A percentile compares a stretch with the other conserved stretches of the same genome.
These are phyloP conservation scores for Mimumesa dahlbomi DNA, from an alignment of 2,888 invertebrate species.

Conservation along the genomic window DNA sequence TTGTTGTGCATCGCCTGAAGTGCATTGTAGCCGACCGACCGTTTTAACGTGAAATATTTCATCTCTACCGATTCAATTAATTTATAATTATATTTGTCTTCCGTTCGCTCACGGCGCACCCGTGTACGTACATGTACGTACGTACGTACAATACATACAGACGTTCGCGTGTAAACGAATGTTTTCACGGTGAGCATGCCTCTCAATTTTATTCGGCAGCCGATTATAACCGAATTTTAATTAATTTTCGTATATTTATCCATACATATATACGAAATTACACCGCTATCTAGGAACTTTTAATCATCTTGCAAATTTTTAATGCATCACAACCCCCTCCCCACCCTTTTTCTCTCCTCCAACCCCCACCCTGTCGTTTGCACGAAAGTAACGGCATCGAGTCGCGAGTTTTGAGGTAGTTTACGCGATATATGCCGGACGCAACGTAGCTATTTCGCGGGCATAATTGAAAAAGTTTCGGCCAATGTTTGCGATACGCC, in stretches of 20 bases:
- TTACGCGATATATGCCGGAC: constrained; percentile 1
- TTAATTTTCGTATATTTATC: constrained; percentile 53
- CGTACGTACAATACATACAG: neutral
- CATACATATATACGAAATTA: neutral
- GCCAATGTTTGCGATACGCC: neutral
- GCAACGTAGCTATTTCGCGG: constrained; percentile 38
- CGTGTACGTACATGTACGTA: neutral
- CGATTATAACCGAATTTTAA: constrained; percentile 45
- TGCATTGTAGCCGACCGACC: neutral
- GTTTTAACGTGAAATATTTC: constrained; percentile 7
- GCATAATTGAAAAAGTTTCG: constrained; percentile 56
- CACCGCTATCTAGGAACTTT: no score
- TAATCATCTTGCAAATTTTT: neutral
- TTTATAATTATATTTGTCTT: constrained; percentile 39
- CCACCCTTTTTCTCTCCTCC: no score
- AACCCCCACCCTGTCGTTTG: no score
- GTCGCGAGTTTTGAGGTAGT: constrained; percentile 1
- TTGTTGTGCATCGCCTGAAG: neutral
- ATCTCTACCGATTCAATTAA: constrained; percentile 41
- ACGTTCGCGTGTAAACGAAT: constrained; percentile 8
- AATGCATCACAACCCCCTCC: neutral
- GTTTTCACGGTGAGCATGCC: constrained; percentile 22
- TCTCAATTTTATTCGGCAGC: constrained; percentile 28
- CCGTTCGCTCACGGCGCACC: neutral
- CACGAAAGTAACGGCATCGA: no score